phyloP scores from a whole-genome alignment of 2,888 invertebrate species.

The Lysandra coridon region DNA sequence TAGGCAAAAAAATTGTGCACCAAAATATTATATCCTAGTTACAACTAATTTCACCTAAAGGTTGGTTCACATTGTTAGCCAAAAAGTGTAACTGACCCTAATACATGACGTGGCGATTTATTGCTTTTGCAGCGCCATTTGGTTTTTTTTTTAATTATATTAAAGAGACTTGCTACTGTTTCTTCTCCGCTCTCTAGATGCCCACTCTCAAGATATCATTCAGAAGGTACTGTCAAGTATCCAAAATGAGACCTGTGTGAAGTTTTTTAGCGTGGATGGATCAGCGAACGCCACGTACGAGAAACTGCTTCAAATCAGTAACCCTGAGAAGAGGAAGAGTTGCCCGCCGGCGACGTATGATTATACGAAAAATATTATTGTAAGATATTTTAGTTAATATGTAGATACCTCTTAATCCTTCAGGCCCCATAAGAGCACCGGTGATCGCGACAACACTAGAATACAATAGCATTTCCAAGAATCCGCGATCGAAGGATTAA shows the following conservation, averaged over 20 bases:
- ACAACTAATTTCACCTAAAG: no score
- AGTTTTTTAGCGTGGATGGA: slow-evolving; percentile 58
- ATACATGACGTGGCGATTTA: no score
- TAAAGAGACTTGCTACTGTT: not conserved
- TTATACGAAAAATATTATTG: slow-evolving; percentile 53
- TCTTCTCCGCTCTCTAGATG: slow-evolving; percentile 48
- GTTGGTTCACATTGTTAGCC: no score
- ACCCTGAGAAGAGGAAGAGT: slow-evolving; percentile 56
- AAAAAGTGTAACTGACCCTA: no score
- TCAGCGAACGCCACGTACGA: slow-evolving; percentile 45
- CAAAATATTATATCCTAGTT: no score
- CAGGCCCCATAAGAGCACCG: no score
- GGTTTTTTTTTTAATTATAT: no score
- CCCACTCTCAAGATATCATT: slow-evolving; percentile 65
- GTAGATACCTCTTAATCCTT: not conserved
- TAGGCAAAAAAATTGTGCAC: no score
- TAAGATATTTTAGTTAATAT: slow-evolving; percentile 44
- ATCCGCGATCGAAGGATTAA: no score
- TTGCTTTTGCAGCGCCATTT: no score
- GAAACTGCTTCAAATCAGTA: slow-evolving; percentile 57
- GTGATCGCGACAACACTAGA: no score
- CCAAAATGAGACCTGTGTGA: slow-evolving; percentile 61
- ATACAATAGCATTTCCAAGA: no score
- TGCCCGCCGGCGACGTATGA: slow-evolving; percentile 53
- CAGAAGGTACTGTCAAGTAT: slow-evolving; percentile 48